Conservation (phyloP, 1,140 invertebrate species). For the Venturia canescens region DNA sequence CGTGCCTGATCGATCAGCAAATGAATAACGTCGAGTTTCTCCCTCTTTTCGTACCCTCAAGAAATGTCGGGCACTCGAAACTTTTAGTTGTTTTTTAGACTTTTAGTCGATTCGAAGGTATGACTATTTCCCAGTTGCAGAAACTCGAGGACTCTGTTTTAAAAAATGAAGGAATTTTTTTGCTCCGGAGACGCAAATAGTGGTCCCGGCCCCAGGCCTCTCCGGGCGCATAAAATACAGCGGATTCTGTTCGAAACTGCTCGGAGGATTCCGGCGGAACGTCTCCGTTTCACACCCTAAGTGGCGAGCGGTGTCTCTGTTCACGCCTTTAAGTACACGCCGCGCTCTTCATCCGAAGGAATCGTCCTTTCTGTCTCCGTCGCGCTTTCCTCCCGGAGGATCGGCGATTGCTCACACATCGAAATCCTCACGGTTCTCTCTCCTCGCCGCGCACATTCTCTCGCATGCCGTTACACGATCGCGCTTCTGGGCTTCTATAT, state of each 20-base stretch:
- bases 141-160: too few species aligned
- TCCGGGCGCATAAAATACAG: neutral
- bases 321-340: slow-evolving; percentile 41
- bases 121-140: too few species aligned
- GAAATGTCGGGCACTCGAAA: too few species aligned
- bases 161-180: too few species aligned
- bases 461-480: slow-evolving; percentile 44
- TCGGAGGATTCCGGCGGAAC: slow-evolving; percentile 65
- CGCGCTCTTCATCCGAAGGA: neutral
- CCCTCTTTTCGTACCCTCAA: too few species aligned
- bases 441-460: slow-evolving; percentile 20
- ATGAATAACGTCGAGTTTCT: too few species aligned
- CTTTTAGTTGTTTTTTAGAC: too few species aligned
- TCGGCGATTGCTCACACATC: slow-evolving; percentile 28
- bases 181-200: too few species aligned
- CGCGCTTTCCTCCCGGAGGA: neutral
- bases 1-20: too few species aligned
- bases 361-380: slow-evolving; percentile 6
- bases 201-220: too few species aligned
- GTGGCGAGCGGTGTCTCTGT: slow-evolving; percentile 71
- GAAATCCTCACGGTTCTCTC: neutral
- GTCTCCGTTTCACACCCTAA: slow-evolving; percentile 74
- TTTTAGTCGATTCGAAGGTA: too few species aligned
- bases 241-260: slow-evolving; percentile 3
- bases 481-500: slow-evolving; percentile 32